Conservation (phyloP, 1,140 invertebrate genomes). For the Pomacea maculata region DNA sequence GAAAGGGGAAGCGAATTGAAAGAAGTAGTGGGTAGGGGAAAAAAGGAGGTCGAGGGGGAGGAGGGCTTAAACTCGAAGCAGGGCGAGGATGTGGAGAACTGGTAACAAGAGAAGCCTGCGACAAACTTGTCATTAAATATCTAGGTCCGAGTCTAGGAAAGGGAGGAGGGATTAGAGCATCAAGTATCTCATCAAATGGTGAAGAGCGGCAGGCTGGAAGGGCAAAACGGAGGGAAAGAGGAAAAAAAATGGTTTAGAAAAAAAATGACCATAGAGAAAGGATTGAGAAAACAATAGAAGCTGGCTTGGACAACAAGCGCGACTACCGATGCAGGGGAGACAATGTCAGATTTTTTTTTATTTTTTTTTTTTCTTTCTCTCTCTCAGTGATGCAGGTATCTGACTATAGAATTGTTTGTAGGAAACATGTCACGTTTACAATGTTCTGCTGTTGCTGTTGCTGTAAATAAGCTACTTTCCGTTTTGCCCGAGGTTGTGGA, state of each 20-base stretch:
- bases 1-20: too few species aligned
- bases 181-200: slow-evolving; percentile 1
- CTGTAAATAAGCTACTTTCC: too few species aligned
- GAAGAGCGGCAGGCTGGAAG: not conserved
- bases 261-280: not conserved
- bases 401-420: not conserved
- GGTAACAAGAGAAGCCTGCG: not conserved
- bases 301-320: not conserved
- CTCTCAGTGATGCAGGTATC: not conserved
- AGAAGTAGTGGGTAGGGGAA: too few species aligned
- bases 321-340: not conserved
- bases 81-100: not conserved
- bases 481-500: too few species aligned
- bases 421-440: not conserved
- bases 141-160: not conserved
- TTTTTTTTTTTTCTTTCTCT: not conserved
- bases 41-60: too few species aligned
- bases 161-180: not conserved
- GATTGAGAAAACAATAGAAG: not conserved
- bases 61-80: not conserved
- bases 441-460: too few species aligned
- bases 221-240: not conserved
- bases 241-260: not conserved
- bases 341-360: not conserved
- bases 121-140: not conserved